A percentile compares a stretch with the other conserved stretches of the same genome.
These are phyloP conservation scores for Arbacia lixula DNA, from an alignment of 53 echinoderm and acorn worm species.

Conservation along the genomic window DNA sequence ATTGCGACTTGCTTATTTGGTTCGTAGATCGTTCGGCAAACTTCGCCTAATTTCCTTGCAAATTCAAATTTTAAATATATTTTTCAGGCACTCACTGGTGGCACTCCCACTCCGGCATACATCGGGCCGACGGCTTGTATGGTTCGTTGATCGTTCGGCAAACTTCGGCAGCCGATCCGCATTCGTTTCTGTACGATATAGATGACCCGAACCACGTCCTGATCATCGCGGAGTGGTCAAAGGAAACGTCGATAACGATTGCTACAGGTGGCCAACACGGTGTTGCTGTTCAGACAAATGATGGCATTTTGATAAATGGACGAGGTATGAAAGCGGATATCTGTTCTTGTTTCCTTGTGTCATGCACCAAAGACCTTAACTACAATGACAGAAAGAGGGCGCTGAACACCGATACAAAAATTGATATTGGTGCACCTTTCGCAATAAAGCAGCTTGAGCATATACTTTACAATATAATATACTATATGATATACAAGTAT, in stretches of 20 bases:
- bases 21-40: conserved; percentile 63
- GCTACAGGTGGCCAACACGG: not conserved
- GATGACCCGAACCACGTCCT: conserved; percentile 67
- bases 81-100: conserved; percentile 74
- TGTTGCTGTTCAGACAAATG: not conserved
- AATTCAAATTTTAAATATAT: no score
- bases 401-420: no score
- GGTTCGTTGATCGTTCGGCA: conserved; percentile 76
- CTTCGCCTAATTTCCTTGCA: no score
- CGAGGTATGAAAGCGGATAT: conserved; percentile 26
- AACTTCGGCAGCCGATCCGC: conserved; percentile 43
- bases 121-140: conserved; percentile 76
- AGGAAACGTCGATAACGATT: conserved; percentile 12
- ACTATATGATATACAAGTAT: no score
- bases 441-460: no score
- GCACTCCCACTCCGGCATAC: conserved; percentile 80
- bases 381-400: no score
- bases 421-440: no score
- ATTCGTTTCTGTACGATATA: conserved; percentile 62
- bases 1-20: conserved; percentile 75
- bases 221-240: conserved; percentile 64
- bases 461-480: no score
- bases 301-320: conserved; percentile 69
- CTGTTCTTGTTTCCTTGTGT: no score
- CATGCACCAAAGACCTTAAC: no score